These are phyloP conservation scores for Oenanthe oenanthe DNA, from an alignment of 2,113 vertebrate genomes.

Conservation along the genomic window DNA sequence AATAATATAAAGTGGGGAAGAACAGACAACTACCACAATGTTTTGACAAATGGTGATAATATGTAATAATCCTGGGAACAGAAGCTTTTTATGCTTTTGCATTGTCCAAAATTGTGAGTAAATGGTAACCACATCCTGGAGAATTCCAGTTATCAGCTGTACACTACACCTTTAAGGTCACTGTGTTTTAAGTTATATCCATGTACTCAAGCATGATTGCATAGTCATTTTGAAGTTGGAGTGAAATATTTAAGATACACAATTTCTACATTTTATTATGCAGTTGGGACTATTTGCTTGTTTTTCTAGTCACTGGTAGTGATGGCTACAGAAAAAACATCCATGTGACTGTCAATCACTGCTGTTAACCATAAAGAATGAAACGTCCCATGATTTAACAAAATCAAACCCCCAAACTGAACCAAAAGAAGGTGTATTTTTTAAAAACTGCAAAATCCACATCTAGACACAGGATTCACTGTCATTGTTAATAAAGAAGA, in stretches of 20 bases:
- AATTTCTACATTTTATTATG: background rate
- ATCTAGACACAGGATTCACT: background rate
- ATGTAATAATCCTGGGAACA: background rate
- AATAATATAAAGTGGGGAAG: background rate
- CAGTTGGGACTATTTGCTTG: background rate
- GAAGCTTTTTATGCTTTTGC: background rate
- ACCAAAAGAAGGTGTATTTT: background rate
- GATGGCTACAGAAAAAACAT: background rate
- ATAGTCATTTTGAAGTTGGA: background rate
- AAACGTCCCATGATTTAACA: background rate
- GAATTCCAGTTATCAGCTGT: background rate
- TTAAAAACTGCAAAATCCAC: background rate
- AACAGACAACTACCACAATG: background rate
- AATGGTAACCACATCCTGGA: background rate
- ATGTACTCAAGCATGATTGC: background rate
- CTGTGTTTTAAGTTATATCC: background rate
- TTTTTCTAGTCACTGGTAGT: background rate
- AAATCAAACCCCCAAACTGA: background rate
- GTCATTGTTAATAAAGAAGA: background rate
- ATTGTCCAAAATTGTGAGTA: background rate
- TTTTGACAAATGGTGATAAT: constrained; percentile 26
- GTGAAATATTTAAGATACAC: background rate
- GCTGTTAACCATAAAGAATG: background rate
- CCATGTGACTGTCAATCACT: background rate
- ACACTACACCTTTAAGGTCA: background rate